A percentile compares a stretch with the other conserved stretches of the same genome.
Conservation (phyloP, 1,140 invertebrate genomes). For the silkworm (Bombyx mori) region ASM3026992v2 NC_085110.1:5508501-5509000, state of each 20-base stretch:
- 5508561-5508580: constrained; percentile 12
- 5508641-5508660: constrained; percentile 70
- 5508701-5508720: constrained; percentile 63
- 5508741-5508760: constrained; percentile 55
- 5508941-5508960: too few relatives aligned
- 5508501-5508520: constrained; percentile 62
- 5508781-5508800: constrained; percentile 38
- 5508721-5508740: constrained; percentile 53
- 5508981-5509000: constrained; percentile 30
- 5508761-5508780: constrained; percentile 69
- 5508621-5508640: constrained; percentile 63
- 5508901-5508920: too few relatives aligned
- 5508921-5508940: too few relatives aligned
- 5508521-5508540: constrained; percentile 30
- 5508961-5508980: constrained; percentile 30
- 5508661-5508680: constrained; percentile 70
- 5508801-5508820: too few relatives aligned
- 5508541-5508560: constrained; percentile 7
- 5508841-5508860: too few relatives aligned
- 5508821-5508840: too few relatives aligned
- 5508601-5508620: constrained; percentile 48
- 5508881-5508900: too few relatives aligned
- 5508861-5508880: too few relatives aligned
- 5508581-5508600: constrained; percentile 33
- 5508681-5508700: constrained; percentile 69